phyloP scores from a whole-genome alignment of 2,113 vertebrate genomes.

The Tenebrosternarchus preto region DNA sequence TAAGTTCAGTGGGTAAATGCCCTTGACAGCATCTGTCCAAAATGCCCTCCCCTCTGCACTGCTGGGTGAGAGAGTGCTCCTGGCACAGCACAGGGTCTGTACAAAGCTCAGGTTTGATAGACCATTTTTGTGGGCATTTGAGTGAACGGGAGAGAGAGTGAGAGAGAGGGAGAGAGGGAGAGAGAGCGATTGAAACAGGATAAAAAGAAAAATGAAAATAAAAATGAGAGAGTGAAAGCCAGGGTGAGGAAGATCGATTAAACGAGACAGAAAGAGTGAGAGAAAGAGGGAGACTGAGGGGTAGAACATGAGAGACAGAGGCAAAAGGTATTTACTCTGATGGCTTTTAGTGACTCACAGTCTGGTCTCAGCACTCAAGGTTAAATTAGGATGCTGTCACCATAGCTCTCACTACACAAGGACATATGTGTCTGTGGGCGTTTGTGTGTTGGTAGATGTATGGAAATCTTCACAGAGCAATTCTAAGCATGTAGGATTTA shows the following conservation, averaged over 20 bases:
- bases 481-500: no score
- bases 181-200: neutral
- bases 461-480: no score
- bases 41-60: no score
- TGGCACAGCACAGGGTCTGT: no score
- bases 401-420: neutral
- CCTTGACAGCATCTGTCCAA: neutral
- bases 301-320: no score
- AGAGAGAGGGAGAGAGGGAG: neutral
- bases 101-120: neutral
- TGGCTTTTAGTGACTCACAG: neutral
- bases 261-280: neutral
- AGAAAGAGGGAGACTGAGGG: neutral
- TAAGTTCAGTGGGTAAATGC: neutral
- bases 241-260: neutral
- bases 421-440: slow-evolving; percentile 17
- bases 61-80: neutral
- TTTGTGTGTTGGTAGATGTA: slow-evolving; percentile 17
- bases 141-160: neutral
- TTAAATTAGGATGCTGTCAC: slow-evolving; percentile 42
- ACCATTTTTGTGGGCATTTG: neutral
- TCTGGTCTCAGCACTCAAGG: slow-evolving; percentile 32
- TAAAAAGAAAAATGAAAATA: neutral
- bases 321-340: neutral
- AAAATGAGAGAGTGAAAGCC: neutral